Conservation (phyloP, 1,140 invertebrate genomes). For the Calephelis virginiensis region DNA sequence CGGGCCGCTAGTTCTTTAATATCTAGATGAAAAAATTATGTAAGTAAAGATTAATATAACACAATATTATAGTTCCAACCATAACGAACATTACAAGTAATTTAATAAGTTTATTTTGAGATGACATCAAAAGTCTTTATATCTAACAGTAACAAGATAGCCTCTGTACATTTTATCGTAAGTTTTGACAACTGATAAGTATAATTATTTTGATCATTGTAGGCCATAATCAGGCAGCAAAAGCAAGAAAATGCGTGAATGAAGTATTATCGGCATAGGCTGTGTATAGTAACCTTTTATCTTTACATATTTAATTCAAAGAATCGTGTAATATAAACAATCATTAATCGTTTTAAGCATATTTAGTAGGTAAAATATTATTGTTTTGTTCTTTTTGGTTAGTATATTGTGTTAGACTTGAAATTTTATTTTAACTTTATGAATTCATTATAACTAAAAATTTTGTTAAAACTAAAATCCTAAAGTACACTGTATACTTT, state of each 20-base stretch:
- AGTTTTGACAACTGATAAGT: conserved; percentile 33
- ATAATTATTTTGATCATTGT: conserved; percentile 15
- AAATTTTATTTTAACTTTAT: too few relatives aligned
- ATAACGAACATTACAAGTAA: neutral
- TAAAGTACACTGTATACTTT: too few relatives aligned
- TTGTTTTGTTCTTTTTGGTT: too few relatives aligned
- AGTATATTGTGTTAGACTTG: too few relatives aligned
- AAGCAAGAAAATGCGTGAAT: conserved; percentile 17
- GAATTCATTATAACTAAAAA: too few relatives aligned
- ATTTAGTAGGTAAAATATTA: too few relatives aligned
- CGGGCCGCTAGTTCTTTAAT: too few relatives aligned
- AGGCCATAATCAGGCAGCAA: conserved; percentile 13
- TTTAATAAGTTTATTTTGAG: conserved; percentile 29
- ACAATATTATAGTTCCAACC: too few relatives aligned
- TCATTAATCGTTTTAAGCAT: neutral
- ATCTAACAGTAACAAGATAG: conserved; percentile 41
- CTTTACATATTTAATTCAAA: conserved; percentile 1
- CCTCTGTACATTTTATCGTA: conserved; percentile 49
- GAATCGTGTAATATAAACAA: conserved; percentile 18
- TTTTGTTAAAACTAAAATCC: too few relatives aligned
- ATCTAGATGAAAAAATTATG: too few relatives aligned
- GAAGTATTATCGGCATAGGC: conserved; percentile 3
- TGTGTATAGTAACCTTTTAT: conserved; percentile 10
- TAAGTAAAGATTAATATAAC: too few relatives aligned
- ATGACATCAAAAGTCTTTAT: conserved; percentile 40